phyloP scores from a whole-genome alignment of 2,113 vertebrate genomes.

The Mionectes macconnelli region DNA sequence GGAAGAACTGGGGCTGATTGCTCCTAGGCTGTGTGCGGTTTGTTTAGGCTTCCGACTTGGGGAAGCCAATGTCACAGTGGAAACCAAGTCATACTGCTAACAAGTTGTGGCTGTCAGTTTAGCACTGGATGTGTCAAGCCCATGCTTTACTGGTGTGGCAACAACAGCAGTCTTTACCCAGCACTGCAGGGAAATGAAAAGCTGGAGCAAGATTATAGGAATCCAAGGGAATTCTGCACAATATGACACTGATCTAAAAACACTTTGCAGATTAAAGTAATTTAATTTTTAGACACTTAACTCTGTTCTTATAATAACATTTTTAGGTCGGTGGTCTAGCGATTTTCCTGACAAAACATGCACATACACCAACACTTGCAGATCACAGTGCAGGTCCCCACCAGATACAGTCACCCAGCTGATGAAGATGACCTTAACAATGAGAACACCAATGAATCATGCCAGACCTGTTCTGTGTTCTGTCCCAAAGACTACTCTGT shows the following conservation, averaged over 20 bases:
- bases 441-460: background rate
- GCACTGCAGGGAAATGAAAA: background rate
- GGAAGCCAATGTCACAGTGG: constrained; percentile 65
- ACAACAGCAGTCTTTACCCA: constrained; percentile 38
- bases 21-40: background rate
- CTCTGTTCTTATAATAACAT: background rate
- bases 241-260: constrained; percentile 29
- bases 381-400: background rate
- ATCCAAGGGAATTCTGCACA: constrained; percentile 38
- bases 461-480: background rate
- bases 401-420: background rate
- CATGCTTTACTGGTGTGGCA: constrained; percentile 23
- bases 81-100: constrained; percentile 63
- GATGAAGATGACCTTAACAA: background rate
- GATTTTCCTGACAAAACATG: background rate
- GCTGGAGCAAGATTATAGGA: constrained; percentile 8
- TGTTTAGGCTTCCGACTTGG: constrained; percentile 49
- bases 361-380: background rate
- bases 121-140: constrained; percentile 52
- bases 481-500: background rate
- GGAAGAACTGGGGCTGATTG: constrained; percentile 2
- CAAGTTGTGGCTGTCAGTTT: constrained; percentile 68
- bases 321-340: background rate
- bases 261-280: background rate
- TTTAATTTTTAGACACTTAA: background rate